Percentiles rank a stretch among this genome's conserved stretches.
Evolutionary conservation across 2,113 vertebrate species (phyloP).

Genomic region (Pseudopipra pipra): DNA sequence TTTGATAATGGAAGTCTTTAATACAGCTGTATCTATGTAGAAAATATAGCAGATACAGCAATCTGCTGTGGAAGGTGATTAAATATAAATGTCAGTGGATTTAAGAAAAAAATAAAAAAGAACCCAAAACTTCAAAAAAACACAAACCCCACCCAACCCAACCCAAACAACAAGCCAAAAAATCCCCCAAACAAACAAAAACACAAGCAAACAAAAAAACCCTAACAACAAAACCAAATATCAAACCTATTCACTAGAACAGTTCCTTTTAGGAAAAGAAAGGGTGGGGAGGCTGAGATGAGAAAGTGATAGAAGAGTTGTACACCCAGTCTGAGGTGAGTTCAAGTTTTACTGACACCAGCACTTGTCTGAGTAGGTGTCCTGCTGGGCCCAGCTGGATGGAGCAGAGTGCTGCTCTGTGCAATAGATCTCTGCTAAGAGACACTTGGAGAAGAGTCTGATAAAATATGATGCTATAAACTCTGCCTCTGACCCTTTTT

Average conservation of each 20-base stretch:
- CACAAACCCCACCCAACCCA: not conserved
- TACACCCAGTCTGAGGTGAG: not conserved
- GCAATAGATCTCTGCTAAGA: not conserved
- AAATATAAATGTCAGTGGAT: not conserved
- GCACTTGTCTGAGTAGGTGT: not conserved
- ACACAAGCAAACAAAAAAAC: not conserved
- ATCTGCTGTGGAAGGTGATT: not conserved
- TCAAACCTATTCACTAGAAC: not conserved
- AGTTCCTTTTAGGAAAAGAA: not conserved
- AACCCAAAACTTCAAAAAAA: not conserved
- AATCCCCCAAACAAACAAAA: not conserved
- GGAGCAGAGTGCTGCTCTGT: not conserved
- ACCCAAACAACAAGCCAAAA: not conserved
- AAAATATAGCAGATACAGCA: not conserved
- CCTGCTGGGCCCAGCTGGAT: not conserved
- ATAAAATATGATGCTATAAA: not conserved
- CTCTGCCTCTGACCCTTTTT: not conserved
- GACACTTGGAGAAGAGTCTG: not conserved
- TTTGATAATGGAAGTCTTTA: not conserved
- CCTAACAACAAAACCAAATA: not conserved
- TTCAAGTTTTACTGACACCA: not conserved
- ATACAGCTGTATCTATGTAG: not conserved
- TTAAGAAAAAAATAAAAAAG: not conserved
- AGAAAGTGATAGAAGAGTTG: not conserved
- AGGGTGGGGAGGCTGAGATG: not conserved